Evolutionary conservation across 2,113 vertebrate genomes (phyloP).

Genomic region (Tursiops truncatus): DNA sequence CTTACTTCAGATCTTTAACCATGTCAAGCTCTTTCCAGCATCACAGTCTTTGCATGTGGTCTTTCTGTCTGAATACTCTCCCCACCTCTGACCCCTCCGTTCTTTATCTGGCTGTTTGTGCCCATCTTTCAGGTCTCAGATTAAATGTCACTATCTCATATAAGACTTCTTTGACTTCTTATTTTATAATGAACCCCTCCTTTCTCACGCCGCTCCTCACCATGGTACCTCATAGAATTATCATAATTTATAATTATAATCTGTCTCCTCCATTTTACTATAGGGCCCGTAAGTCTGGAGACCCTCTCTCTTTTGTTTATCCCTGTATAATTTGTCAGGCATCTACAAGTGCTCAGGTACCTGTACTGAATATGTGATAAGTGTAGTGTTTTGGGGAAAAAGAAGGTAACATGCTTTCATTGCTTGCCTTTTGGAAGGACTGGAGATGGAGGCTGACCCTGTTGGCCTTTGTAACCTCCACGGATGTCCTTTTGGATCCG

Average conservation of each 20-base stretch:
- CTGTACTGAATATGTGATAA: neutral
- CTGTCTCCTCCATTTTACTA: neutral
- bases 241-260: neutral
- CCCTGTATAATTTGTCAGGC: neutral
- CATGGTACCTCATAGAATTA: neutral
- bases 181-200: neutral
- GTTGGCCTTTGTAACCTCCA: neutral
- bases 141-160: neutral
- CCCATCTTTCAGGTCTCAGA: neutral
- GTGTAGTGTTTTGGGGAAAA: neutral
- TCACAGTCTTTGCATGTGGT: neutral
- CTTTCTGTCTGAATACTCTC: neutral
- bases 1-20: neutral
- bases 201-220: neutral
- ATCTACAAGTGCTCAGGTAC: neutral
- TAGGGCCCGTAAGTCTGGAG: neutral
- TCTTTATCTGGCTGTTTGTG: neutral
- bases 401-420: neutral
- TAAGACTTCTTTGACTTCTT: neutral
- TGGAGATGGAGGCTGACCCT: neutral
- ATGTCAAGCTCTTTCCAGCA: neutral
- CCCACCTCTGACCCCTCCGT: rapidly evolving
- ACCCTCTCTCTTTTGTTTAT: neutral
- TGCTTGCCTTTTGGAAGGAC: neutral
- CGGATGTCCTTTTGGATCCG: neutral